Conservation (phyloP, 2,888 invertebrate genomes). For the Phrixothrix hirtus region DNA sequence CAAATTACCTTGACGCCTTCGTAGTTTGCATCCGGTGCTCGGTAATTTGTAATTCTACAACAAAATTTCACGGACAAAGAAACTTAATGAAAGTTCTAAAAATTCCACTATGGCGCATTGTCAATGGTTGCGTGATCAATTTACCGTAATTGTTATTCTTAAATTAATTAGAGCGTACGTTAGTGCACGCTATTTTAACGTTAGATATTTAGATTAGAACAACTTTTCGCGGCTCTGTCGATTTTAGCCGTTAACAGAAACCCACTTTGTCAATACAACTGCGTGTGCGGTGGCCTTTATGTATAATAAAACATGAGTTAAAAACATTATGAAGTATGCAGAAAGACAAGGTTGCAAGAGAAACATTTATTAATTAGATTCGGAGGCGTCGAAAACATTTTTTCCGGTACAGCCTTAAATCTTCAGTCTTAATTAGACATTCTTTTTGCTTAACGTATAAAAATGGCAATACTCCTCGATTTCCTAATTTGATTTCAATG, state of each 20-base stretch:
- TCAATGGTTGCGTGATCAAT: neutral
- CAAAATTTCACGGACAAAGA: neutral
- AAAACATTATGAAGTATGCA: slow-evolving; percentile 6
- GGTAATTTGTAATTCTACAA: neutral
- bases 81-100: neutral
- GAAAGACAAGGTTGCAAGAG: slow-evolving; percentile 4
- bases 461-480: slow-evolving; percentile 10
- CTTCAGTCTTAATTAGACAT: too few relatives aligned
- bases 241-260: too few relatives aligned
- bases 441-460: slow-evolving; percentile 3
- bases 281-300: slow-evolving; percentile 10
- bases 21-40: neutral
- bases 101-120: too few relatives aligned
- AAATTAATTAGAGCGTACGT: too few relatives aligned
- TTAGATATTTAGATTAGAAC: too few relatives aligned
- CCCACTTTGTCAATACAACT: slow-evolving; percentile 1
- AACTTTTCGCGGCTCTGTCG: too few relatives aligned
- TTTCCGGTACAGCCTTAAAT: too few relatives aligned
- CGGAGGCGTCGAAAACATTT: too few relatives aligned
- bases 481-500: slow-evolving; percentile 24
- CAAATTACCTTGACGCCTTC: neutral
- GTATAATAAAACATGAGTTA: neutral
- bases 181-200: too few relatives aligned
- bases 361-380: too few relatives aligned
- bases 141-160: too few relatives aligned